Conservation (phyloP, 2,888 invertebrate genomes). For the Meta bourneti region DNA sequence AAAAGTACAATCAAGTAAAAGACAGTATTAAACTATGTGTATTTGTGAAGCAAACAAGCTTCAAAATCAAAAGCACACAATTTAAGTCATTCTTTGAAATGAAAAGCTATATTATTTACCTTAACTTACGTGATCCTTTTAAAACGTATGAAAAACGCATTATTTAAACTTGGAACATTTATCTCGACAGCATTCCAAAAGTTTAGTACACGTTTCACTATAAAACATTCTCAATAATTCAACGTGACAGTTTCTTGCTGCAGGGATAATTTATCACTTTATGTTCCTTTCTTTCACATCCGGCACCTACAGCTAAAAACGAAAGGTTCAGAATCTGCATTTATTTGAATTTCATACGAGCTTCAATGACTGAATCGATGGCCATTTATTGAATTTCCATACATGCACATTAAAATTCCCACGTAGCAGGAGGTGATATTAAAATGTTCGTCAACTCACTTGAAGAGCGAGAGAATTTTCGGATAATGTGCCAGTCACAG, state of each 20-base stretch:
- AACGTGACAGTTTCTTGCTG: not conserved
- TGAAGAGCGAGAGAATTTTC: conserved; percentile 3
- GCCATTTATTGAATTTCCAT: conserved; percentile 42
- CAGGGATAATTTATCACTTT: not conserved
- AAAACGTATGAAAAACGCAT: too few species aligned
- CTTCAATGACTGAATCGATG: not conserved
- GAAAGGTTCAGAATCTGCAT: not conserved
- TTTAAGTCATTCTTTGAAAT: too few species aligned
- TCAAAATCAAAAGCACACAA: too few species aligned
- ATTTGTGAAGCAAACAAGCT: too few species aligned
- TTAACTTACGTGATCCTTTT: too few species aligned
- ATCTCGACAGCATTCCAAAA: not conserved
- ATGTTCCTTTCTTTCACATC: not conserved
- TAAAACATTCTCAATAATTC: not conserved
- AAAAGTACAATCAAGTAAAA: too few species aligned
- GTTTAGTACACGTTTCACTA: not conserved
- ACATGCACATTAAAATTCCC: conserved; percentile 21
- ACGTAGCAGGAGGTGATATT: conserved; percentile 12
- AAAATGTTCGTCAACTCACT: conserved; percentile 38
- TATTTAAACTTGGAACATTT: too few species aligned
- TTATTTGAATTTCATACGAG: conserved; percentile 8
- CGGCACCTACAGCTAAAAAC: not conserved
- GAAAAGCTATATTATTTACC: too few species aligned
- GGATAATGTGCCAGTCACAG: conserved; percentile 26
- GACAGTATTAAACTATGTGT: too few species aligned